phyloP scores from a whole-genome alignment of 2,113 vertebrate species.

The Thomomys bottae region DNA sequence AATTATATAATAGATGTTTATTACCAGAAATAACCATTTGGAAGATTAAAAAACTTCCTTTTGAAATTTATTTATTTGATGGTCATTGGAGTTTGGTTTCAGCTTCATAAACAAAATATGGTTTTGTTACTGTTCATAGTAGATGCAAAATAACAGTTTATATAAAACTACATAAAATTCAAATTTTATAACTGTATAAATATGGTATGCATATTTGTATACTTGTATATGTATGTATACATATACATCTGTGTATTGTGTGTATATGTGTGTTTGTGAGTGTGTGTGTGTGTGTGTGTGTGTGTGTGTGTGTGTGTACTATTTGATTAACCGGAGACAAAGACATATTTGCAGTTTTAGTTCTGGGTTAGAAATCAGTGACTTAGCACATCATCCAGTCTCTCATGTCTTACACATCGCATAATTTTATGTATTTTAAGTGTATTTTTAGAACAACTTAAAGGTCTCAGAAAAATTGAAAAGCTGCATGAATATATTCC shows the following conservation, averaged over 20 bases:
- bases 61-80: background rate
- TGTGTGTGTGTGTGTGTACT: too few species aligned
- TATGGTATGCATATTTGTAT: background rate
- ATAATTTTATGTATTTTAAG: background rate
- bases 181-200: background rate
- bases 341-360: background rate
- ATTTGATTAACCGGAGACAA: background rate
- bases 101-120: background rate
- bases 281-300: too few species aligned
- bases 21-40: background rate
- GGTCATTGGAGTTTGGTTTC: background rate
- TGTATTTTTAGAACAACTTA: background rate
- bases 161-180: background rate
- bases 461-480: background rate
- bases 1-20: background rate
- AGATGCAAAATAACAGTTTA: background rate
- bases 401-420: background rate
- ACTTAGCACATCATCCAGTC: background rate
- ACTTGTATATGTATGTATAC: too few species aligned
- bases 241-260: too few species aligned
- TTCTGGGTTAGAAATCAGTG: background rate
- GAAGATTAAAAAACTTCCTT: background rate
- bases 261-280: too few species aligned
- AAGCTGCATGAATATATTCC: background rate
- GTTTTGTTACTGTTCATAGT: background rate